Conservation (phyloP, 2,888 invertebrate species). For the Erannis defoliaria region DNA sequence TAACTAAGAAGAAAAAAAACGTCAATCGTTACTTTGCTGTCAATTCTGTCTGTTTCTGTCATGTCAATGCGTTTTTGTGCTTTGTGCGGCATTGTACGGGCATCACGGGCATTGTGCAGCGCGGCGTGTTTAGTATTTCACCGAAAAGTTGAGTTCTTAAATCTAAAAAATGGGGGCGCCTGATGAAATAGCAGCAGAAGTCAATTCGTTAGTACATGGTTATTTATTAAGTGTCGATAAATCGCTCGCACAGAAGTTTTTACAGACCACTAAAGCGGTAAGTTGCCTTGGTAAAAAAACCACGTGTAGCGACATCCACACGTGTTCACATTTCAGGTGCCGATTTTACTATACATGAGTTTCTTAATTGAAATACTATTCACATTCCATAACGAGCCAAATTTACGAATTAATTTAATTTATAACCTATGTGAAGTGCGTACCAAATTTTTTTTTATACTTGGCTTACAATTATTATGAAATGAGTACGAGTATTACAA, state of each 20-base stretch:
- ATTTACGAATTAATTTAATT: not conserved
- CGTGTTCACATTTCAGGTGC: slow-evolving; percentile 58
- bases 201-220: slow-evolving; percentile 88
- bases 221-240: slow-evolving; percentile 89
- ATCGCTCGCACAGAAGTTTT: slow-evolving; percentile 89
- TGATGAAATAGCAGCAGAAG: slow-evolving; percentile 62
- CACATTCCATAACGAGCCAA: not conserved
- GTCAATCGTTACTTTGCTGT: too few relatives aligned
- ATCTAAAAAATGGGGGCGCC: slow-evolving; percentile 67
- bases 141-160: slow-evolving; percentile 6
- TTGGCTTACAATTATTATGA: too few relatives aligned
- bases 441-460: not conserved
- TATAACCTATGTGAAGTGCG: not conserved
- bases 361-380: not conserved
- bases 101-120: not conserved
- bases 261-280: slow-evolving; percentile 91
- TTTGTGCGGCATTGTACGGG: too few relatives aligned
- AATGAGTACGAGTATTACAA: too few relatives aligned
- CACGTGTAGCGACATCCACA: slow-evolving; percentile 73
- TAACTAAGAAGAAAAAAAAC: too few relatives aligned
- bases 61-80: too few relatives aligned
- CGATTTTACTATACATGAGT: not conserved
- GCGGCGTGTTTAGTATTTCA: slow-evolving; percentile 10
- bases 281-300: slow-evolving; percentile 72
- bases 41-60: not conserved